Base-by-base conservation (phyloP, 2,888 invertebrate genomes). In the Tubulanus polymorphus region DNA sequence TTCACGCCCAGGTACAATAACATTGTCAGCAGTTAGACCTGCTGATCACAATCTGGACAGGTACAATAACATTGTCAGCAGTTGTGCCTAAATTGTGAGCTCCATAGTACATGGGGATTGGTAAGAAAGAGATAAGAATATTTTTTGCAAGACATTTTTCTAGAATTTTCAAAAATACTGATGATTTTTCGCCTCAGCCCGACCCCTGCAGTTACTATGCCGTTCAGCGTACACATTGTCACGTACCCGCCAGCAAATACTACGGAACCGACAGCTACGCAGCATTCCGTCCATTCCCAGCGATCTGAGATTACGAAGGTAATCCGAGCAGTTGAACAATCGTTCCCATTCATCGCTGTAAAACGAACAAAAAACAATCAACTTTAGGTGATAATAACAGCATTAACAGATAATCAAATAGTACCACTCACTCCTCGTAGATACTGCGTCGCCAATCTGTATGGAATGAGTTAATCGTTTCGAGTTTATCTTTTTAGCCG, bases 181-280 rank as follows among this genome's bases (percentile, higher is more conserved):
- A n/a, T n/a, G n/a, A n/a, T n/a, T n/a, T n/a, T n/a, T n/a, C n/a
- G n/a, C n/a, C n/a, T n/a, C n/a, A n/a, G n/a, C n/a, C n/a, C n/a
- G n/a, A n/a, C n/a, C n/a, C n/a, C n/a, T n/a, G n/a, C n/a, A n/a
- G n/a, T n/a, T n/a, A n/a, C n/a, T n/a, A n/a, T n/a, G n/a, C n/a
- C n/a, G n/a, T n/a, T n/a, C n/a, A n/a, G n/a, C 12, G 27, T 28
- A n/a, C 6, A 10, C 15, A 53, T 29, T 20, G 32, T 41, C 10
- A 8, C 62, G 29, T 55, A 78, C 78, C 73, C 75, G 73, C 79
- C 79, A 79, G 49, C 72, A 68, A 3, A 79, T 68, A 62, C 76
- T 77, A 2, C 78, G 61, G 63, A 77, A 79, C 30, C 78, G 61
- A 53, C 73, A 73, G 53, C 76, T 76, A 8, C 77, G 62, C 28